Percentiles rank a stretch among this genome's conserved stretches.
phyloP scores from a whole-genome alignment of 2,888 invertebrate species.

The Melipona bicolor region DNA sequence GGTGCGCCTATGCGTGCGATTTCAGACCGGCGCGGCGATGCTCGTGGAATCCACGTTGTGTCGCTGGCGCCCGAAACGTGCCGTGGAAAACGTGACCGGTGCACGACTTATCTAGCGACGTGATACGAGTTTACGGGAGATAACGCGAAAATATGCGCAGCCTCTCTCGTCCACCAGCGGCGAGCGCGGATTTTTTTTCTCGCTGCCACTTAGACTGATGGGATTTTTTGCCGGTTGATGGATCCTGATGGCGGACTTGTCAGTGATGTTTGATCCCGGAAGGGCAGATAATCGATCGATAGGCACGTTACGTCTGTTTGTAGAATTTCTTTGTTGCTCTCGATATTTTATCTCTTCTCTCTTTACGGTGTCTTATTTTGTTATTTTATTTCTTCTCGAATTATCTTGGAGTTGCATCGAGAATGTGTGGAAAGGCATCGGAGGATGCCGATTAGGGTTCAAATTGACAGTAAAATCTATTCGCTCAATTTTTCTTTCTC shows the following conservation, averaged over 20 bases:
- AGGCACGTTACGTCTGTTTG: background rate
- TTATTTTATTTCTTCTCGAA: background rate
- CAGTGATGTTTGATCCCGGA: background rate
- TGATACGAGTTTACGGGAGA: conserved; percentile 60
- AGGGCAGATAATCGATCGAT: background rate
- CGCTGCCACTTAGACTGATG: too few relatives aligned
- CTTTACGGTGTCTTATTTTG: background rate
- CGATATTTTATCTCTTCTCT: background rate
- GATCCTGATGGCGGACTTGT: background rate
- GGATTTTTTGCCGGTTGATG: background rate
- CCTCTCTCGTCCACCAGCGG: conserved; percentile 20
- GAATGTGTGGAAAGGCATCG: too few relatives aligned
- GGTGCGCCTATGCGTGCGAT: conserved; percentile 43
- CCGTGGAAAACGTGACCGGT: conserved; percentile 61
- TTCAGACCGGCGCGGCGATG: conserved; percentile 13
- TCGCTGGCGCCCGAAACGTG: conserved; percentile 61
- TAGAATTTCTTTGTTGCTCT: background rate
- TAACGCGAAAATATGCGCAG: conserved; percentile 63
- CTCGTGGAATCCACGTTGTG: conserved; percentile 55
- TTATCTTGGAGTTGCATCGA: too few relatives aligned
- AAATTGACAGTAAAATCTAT: too few relatives aligned
- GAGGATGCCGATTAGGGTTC: too few relatives aligned
- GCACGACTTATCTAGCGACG: conserved; percentile 64
- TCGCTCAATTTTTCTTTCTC: background rate
- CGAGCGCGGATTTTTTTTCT: conserved; percentile 8